Evolutionary conservation across 2,797 vertebrate species (phyloP).

Genomic region (Acrossocheilus fasciatus): DNA sequence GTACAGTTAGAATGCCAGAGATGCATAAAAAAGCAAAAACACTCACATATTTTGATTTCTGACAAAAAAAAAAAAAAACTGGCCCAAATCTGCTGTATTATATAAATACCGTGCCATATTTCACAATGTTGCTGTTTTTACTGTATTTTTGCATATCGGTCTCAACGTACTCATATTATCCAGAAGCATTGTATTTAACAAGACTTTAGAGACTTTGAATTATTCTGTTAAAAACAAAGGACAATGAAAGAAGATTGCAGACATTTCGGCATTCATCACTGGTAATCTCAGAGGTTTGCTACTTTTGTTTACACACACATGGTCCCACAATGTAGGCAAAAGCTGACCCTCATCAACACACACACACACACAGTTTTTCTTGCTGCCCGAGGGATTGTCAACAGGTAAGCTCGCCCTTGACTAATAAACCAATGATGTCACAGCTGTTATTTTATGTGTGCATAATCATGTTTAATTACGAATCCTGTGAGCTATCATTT

Average conservation of each 20-base stretch:
- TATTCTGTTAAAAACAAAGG: neutral
- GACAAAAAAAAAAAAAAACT: neutral
- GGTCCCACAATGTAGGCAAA: neutral
- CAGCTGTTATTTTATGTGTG: conserved; percentile 18
- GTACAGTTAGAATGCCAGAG: neutral
- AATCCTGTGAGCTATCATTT: conserved; percentile 42
- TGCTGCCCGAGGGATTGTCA: neutral
- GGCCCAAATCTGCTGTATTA: neutral
- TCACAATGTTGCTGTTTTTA: neutral
- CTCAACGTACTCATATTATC: neutral
- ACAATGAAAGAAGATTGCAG: neutral
- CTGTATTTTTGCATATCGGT: neutral
- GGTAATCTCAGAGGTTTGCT: neutral
- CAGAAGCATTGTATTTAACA: conserved; percentile 5
- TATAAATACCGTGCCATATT: neutral
- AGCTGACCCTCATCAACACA: neutral
- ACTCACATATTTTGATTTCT: neutral
- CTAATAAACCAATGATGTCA: conserved; percentile 41
- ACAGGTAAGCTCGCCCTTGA: conserved; percentile 6
- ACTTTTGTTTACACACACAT: neutral
- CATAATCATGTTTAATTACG: conserved; percentile 40
- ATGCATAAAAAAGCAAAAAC: neutral
- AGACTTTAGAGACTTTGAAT: neutral
- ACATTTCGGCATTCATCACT: neutral
- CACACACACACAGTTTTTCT: neutral